Evolutionary conservation across 2,888 invertebrate genomes (phyloP).

Genomic region (Aquatica leii): DNA sequence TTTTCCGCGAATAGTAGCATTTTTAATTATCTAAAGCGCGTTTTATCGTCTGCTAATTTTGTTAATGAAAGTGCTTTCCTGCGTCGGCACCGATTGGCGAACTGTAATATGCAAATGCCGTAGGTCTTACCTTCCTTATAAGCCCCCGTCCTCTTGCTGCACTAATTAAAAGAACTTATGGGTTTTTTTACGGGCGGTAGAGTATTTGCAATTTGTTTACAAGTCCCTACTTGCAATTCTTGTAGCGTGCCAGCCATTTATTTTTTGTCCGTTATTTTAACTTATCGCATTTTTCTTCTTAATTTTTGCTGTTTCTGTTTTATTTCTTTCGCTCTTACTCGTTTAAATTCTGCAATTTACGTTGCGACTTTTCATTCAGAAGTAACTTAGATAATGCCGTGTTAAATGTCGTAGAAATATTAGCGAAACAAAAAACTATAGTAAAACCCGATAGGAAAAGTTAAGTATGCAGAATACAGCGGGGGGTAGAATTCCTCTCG

Average conservation of each 20-base stretch:
- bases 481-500: constrained; percentile 49
- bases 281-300: constrained; percentile 52
- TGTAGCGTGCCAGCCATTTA: constrained; percentile 52
- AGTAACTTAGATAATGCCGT: constrained; percentile 50
- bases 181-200: constrained; percentile 50
- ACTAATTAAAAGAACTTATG: constrained; percentile 61
- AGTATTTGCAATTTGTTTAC: constrained; percentile 55
- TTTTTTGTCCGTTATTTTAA: constrained; percentile 52
- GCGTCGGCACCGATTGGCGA: constrained; percentile 45
- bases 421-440: constrained; percentile 48
- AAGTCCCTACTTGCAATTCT: constrained; percentile 50
- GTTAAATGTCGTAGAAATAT: constrained; percentile 58
- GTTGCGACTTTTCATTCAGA: constrained; percentile 50
- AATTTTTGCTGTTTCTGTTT: constrained; percentile 53
- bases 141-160: constrained; percentile 46
- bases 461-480: constrained; percentile 52
- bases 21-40: constrained; percentile 58
- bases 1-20: constrained; percentile 50
- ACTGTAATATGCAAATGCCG: constrained; percentile 52
- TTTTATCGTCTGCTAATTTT: constrained; percentile 61
- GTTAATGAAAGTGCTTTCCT: constrained; percentile 57
- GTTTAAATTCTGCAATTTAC: constrained; percentile 54
- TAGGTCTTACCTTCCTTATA: constrained; percentile 36
- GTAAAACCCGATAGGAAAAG: constrained; percentile 46
- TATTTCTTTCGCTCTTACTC: constrained; percentile 49